Percentiles rank a stretch among this genome's conserved stretches.
Conservation (phyloP, 2,113 vertebrate species). For the Bothrops jararaca region DNA sequence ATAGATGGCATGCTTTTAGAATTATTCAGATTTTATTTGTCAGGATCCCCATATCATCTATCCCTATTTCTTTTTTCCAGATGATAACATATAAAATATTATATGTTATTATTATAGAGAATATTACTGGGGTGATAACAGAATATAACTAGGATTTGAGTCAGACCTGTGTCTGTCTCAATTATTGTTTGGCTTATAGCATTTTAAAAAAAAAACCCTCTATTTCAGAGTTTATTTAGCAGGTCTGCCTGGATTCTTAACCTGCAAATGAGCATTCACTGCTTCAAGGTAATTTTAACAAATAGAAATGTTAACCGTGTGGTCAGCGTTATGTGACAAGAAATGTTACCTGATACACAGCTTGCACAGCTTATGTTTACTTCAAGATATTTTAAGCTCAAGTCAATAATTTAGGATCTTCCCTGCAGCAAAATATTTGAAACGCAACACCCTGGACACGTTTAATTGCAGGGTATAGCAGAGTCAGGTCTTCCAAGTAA, state of each 20-base stretch:
- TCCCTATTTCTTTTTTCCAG: neutral
- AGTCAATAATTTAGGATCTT: conserved; percentile 22
- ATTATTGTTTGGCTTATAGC: conserved; percentile 52
- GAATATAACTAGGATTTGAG: conserved; percentile 34
- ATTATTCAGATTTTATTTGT: conserved; percentile 27
- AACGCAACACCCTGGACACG: conserved; percentile 50
- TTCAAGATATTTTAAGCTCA: conserved; percentile 17
- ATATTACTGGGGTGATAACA: neutral
- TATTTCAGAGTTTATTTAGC: conserved; percentile 31
- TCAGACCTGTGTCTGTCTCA: conserved; percentile 48
- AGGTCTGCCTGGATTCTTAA: conserved; percentile 28
- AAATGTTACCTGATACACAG: neutral
- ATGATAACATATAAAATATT: neutral
- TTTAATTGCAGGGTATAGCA: conserved; percentile 58
- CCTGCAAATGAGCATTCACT: neutral
- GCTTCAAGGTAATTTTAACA: conserved; percentile 30
- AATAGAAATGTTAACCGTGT: neutral
- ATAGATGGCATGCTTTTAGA: conserved; percentile 32
- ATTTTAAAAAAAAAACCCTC: neutral
- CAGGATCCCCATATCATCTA: neutral
- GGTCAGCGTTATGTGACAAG: neutral
- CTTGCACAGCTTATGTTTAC: conserved; percentile 32
- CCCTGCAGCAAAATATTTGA: conserved; percentile 54
- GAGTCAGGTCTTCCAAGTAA: conserved; percentile 58
- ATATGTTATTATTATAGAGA: neutral